phyloP scores from a whole-genome alignment of 2,888 invertebrate genomes.

The Autographa pulchrina region DNA sequence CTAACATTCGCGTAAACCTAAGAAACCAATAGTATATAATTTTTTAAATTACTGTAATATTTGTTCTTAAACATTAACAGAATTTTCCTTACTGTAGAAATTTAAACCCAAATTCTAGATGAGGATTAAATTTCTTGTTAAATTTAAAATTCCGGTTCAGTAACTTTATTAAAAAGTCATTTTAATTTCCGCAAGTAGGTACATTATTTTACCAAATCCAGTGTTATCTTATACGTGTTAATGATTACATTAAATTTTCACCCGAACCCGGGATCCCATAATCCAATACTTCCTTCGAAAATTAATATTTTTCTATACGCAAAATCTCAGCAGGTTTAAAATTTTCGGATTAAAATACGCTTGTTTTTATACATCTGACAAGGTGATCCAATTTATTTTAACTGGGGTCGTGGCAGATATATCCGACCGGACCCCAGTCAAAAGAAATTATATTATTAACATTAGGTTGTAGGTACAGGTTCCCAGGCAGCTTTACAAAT shows the following conservation, averaged over 20 bases:
- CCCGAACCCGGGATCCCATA: conserved; percentile 10
- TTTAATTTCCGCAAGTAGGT: conserved; percentile 9
- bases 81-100: too few relatives aligned
- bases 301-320: conserved; percentile 24
- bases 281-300: conserved; percentile 17
- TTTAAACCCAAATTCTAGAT: neutral
- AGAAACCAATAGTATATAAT: too few relatives aligned
- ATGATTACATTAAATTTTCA: conserved; percentile 28
- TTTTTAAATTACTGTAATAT: too few relatives aligned
- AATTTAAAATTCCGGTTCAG: neutral
- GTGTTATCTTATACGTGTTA: conserved; percentile 15
- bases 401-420: conserved; percentile 35
- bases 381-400: conserved; percentile 54
- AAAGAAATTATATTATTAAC: conserved; percentile 30
- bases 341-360: conserved; percentile 29
- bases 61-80: too few relatives aligned
- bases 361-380: conserved; percentile 44
- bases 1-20: too few relatives aligned
- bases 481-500: conserved; percentile 24
- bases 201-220: neutral
- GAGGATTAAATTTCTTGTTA: neutral
- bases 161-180: neutral
- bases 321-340: conserved; percentile 2
- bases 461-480: conserved; percentile 26
- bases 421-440: conserved; percentile 10